These are phyloP conservation scores for Eilema griseolum DNA, from an alignment of 2,888 invertebrate species.

Conservation along the genomic window DNA sequence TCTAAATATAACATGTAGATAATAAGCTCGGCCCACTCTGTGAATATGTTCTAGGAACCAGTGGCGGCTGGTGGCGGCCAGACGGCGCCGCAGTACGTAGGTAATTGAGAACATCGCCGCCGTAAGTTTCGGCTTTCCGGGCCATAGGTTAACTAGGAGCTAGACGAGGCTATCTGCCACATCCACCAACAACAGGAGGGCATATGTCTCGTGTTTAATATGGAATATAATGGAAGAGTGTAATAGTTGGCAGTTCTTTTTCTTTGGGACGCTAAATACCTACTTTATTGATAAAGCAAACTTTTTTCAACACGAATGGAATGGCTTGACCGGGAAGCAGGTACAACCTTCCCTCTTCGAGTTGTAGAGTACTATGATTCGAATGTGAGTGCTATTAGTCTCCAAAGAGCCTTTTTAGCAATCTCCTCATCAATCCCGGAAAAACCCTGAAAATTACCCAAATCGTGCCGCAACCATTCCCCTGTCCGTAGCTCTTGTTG, in stretches of 20 bases:
- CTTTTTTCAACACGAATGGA: background rate
- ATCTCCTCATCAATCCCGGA: background rate
- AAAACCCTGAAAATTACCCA: background rate
- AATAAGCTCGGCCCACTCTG: slow-evolving; percentile 12
- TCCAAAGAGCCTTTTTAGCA: background rate
- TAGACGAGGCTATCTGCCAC: slow-evolving; percentile 26
- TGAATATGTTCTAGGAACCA: slow-evolving; percentile 43
- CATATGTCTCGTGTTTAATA: background rate
- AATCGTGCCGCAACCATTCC: background rate
- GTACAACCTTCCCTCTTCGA: no score
- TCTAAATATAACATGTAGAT: slow-evolving; percentile 39
- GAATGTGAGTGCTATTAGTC: no score
- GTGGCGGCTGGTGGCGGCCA: slow-evolving; percentile 32
- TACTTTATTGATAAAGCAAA: background rate
- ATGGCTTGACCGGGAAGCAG: background rate
- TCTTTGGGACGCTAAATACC: no score
- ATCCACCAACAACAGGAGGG: slow-evolving; percentile 26
- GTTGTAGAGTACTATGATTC: no score
- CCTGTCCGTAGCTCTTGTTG: background rate
- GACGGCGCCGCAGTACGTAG: slow-evolving; percentile 32
- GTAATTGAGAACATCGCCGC: slow-evolving; percentile 32
- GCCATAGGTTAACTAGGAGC: slow-evolving; percentile 46
- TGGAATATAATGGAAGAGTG: background rate
- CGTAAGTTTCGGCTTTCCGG: slow-evolving; percentile 19
- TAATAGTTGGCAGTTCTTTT: background rate